These are phyloP conservation scores for Phengaris alcon DNA, from an alignment of 2,888 invertebrate species.

Conservation along the genomic window DNA sequence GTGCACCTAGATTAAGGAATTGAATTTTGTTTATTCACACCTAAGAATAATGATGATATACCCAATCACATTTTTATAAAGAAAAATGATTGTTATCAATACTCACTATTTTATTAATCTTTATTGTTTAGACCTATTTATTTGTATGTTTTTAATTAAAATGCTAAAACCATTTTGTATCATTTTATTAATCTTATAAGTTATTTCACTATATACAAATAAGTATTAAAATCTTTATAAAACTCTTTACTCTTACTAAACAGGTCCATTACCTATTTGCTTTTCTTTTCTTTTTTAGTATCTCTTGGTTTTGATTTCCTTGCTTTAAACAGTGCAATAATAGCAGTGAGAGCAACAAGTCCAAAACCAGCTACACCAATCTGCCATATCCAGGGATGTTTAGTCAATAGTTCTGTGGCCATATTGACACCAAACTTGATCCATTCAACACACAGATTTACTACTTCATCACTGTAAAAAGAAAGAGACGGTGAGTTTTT, in stretches of 20 bases:
- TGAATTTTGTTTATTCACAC: background rate
- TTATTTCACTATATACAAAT: constrained; percentile 14
- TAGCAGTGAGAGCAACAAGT: constrained; percentile 67
- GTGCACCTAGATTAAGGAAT: background rate
- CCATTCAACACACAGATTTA: constrained; percentile 69
- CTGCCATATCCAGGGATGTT: constrained; percentile 75
- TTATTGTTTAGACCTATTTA: constrained; percentile 13
- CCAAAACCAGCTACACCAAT: constrained; percentile 70
- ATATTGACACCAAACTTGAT: constrained; percentile 59
- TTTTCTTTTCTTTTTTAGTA: constrained; percentile 70
- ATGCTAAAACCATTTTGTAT: constrained; percentile 1
- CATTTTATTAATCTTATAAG: constrained; percentile 4
- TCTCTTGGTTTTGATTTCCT: constrained; percentile 61
- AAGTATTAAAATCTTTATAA: constrained; percentile 4
- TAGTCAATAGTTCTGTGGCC: constrained; percentile 57
- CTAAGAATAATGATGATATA: background rate
- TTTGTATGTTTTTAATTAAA: constrained; percentile 26
- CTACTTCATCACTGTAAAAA: constrained; percentile 67
- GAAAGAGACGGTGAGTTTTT: background rate
- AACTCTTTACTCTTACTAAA: constrained; percentile 11
- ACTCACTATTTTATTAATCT: constrained; percentile 26
- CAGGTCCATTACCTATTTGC: constrained; percentile 52
- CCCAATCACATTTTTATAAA: background rate
- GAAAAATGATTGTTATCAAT: background rate
- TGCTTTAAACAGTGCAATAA: constrained; percentile 71